These are phyloP conservation scores for Drosophila pseudoobscura DNA, from an alignment of 1,140 invertebrate genomes.

Conservation along the genomic window DNA sequence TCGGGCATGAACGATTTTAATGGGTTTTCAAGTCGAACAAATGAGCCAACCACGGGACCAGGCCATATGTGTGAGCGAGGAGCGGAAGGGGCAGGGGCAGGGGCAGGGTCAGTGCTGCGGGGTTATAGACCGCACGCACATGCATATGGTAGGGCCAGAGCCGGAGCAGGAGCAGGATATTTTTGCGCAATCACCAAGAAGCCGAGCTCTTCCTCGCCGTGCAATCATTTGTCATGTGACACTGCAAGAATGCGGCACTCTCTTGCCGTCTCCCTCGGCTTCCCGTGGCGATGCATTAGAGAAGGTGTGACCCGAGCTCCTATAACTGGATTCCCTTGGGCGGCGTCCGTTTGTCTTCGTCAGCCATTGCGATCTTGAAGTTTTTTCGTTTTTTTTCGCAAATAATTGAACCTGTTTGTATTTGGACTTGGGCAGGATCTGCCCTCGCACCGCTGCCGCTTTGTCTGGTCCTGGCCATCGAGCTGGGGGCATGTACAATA, in stretches of 20 bases:
- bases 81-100: background rate
- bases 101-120: constrained; percentile 13
- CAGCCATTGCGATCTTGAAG: constrained; percentile 27
- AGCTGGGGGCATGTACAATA: constrained; percentile 22
- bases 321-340: constrained; percentile 23
- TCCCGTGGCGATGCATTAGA: constrained; percentile 44
- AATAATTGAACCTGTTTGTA: constrained; percentile 76
- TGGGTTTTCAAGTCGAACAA: constrained; percentile 73
- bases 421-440: constrained; percentile 27
- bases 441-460: constrained; percentile 45
- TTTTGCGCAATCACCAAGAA: constrained; percentile 76
- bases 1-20: constrained; percentile 82
- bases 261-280: constrained; percentile 2
- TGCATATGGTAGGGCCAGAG: constrained; percentile 15
- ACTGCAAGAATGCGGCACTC: constrained; percentile 51
- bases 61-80: constrained; percentile 53
- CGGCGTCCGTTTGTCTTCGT: constrained; percentile 56
- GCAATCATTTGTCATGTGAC: constrained; percentile 77
- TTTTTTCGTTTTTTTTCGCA: constrained; percentile 45
- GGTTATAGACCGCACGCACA: constrained; percentile 62
- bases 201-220: constrained; percentile 17
- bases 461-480: constrained; percentile 52
- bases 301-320: constrained; percentile 67
- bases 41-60: constrained; percentile 61
- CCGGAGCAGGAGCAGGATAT: constrained; percentile 58